Evolutionary conservation across 2,113 vertebrate species (phyloP).

Genomic region (Barbus barbus): DNA sequence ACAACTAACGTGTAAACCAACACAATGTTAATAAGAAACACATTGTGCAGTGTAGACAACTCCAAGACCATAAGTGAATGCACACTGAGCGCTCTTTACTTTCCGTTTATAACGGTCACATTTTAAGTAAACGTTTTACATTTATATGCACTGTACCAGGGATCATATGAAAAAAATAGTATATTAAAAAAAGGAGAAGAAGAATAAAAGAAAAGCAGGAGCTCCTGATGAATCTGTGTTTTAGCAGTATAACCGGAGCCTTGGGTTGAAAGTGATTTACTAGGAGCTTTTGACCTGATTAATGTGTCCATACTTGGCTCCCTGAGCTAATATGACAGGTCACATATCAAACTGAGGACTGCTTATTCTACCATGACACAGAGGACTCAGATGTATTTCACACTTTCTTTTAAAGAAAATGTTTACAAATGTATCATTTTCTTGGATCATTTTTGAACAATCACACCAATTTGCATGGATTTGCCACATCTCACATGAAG

Average conservation of each 20-base stretch:
- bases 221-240: constrained; percentile 1
- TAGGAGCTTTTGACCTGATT: constrained; percentile 33
- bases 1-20: background rate
- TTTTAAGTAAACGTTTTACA: too few relatives aligned
- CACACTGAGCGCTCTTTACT: background rate
- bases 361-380: constrained; percentile 28
- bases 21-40: too few relatives aligned
- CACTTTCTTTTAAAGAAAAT: background rate
- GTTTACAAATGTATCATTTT: constrained; percentile 22
- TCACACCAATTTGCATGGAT: constrained; percentile 17
- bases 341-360: constrained; percentile 27
- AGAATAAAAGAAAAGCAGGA: too few relatives aligned
- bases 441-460: constrained; percentile 13
- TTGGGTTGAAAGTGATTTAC: constrained; percentile 19
- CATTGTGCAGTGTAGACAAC: too few relatives aligned
- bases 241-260: background rate
- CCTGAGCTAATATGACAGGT: constrained; percentile 31
- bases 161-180: background rate
- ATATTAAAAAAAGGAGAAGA: too few relatives aligned
- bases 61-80: too few relatives aligned
- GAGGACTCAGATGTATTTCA: constrained; percentile 9
- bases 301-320: constrained; percentile 32
- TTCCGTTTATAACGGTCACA: background rate
- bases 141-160: background rate
- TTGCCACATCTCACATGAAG: background rate